Evolutionary conservation across 2,113 vertebrate species (phyloP).

Genomic region (Sula dactylatra): DNA sequence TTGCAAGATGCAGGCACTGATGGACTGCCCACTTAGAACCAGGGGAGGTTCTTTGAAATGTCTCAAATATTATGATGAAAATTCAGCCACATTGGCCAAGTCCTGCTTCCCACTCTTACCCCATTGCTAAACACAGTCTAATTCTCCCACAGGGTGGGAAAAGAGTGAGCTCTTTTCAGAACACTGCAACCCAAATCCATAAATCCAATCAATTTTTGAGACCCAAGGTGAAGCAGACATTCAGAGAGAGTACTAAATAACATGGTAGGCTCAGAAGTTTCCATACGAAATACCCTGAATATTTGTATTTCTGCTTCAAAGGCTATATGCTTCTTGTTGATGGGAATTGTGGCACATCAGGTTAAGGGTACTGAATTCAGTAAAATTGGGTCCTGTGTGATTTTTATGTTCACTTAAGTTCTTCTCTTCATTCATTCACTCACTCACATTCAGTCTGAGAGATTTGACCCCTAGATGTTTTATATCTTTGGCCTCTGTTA

Average conservation of each 20-base stretch:
- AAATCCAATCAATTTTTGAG: neutral
- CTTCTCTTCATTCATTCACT: neutral
- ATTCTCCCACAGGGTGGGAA: neutral
- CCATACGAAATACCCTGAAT: neutral
- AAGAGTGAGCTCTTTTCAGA: neutral
- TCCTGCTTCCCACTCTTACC: neutral
- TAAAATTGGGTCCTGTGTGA: neutral
- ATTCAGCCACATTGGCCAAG: neutral
- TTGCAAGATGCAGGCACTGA: neutral
- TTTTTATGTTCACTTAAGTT: neutral
- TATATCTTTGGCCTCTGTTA: neutral
- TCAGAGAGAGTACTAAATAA: neutral
- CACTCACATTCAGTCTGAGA: neutral
- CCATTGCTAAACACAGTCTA: neutral
- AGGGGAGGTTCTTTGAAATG: neutral
- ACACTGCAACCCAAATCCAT: neutral
- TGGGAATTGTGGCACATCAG: neutral
- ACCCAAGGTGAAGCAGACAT: neutral
- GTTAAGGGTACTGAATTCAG: neutral
- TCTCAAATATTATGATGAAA: neutral
- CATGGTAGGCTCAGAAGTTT: neutral
- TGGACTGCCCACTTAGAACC: neutral
- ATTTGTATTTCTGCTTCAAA: neutral
- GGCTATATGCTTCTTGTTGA: neutral
- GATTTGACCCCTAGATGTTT: neutral